These are phyloP conservation scores for Ctenoplectra terminalis DNA, from an alignment of 1,140 invertebrate species.

Conservation along the genomic window DNA sequence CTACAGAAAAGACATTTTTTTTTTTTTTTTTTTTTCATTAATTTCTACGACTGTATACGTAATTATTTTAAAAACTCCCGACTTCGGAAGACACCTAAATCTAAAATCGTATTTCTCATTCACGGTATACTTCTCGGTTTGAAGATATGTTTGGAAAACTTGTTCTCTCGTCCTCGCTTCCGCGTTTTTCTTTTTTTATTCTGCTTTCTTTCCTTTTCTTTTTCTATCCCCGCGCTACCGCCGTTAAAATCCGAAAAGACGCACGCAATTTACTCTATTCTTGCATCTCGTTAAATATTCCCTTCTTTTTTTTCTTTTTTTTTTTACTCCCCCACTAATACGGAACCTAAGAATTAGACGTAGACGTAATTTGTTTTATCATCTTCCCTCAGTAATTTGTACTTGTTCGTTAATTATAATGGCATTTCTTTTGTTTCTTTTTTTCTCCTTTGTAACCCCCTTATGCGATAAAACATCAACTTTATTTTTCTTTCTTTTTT, in stretches of 20 bases:
- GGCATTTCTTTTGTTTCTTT: constrained; percentile 76
- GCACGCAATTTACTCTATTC: constrained; percentile 55
- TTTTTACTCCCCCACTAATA: constrained; percentile 51
- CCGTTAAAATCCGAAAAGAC: constrained; percentile 39
- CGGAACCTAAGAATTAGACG: constrained; percentile 74
- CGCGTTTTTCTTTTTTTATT: background rate
- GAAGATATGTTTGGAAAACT: constrained; percentile 76
- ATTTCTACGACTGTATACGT: constrained; percentile 63
- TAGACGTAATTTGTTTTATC: constrained; percentile 72
- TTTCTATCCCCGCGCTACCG: constrained; percentile 24
- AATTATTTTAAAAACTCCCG: constrained; percentile 65
- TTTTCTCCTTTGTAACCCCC: constrained; percentile 56
- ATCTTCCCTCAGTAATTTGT: constrained; percentile 80
- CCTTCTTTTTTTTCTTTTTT: constrained; percentile 45
- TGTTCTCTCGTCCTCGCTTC: background rate
- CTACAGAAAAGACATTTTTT: constrained; percentile 37
- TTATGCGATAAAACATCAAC: constrained; percentile 74
- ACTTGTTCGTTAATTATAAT: constrained; percentile 82
- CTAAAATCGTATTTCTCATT: constrained; percentile 80
- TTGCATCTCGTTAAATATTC: constrained; percentile 59
- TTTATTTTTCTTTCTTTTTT: constrained; percentile 67
- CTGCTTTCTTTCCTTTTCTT: background rate
- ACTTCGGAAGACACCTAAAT: constrained; percentile 70
- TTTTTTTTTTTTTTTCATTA: constrained; percentile 30
- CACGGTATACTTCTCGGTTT: constrained; percentile 79